Base-by-base conservation (phyloP, 2,888 invertebrate species). In the Meiosimyza platycephala region DNA sequence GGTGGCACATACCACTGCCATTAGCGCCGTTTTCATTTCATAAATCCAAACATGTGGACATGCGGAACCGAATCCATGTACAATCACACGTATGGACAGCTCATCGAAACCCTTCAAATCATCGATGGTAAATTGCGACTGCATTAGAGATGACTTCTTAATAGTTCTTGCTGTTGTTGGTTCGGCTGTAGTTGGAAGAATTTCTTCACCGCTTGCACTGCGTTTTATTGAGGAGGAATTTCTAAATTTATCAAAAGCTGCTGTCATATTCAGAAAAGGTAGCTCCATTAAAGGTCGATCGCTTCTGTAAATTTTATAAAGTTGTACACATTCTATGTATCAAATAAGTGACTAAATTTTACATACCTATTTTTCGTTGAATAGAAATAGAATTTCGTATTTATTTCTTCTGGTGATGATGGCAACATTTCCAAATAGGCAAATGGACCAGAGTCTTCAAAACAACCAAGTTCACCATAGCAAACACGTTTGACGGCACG, bases 11-110 rank as follows among this genome's bases (percentile, higher is more conserved):
- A 95, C 95, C 85, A 95, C 94, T 69, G 95, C 93, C 92, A 97
- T 93, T 16, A 97, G 89, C 7, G 96, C 96, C 40, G 95, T 94
- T 73, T 96, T 91, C 94, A 97, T 96, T 86, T 96, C 95, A 83
- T 95, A 94, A 13, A 97, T 94, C 98, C 98, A 98, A 22, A 96
- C 93, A 82, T 95, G 94, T 71, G 93, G 92, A 85, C 96, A 97
- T 81, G 94, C 94, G 73, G 95, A 95, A 1, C 96, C 96, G 84
- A 98, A 98, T 3, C 97, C 97, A 83, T 98, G 97, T 0, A 97
- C 95, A 80, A 98, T 93, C 74, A 97, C 91, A 81, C 96, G 91
- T 15, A 93, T 93, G 9, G 89, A 89, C 54, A 89, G 81, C 73
- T 88, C 83, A 71, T 85, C 84, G 72, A 87, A 85, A 1, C 86